Base-by-base conservation (phyloP, 2,113 vertebrate species). In the Sula dactylatra region DNA sequence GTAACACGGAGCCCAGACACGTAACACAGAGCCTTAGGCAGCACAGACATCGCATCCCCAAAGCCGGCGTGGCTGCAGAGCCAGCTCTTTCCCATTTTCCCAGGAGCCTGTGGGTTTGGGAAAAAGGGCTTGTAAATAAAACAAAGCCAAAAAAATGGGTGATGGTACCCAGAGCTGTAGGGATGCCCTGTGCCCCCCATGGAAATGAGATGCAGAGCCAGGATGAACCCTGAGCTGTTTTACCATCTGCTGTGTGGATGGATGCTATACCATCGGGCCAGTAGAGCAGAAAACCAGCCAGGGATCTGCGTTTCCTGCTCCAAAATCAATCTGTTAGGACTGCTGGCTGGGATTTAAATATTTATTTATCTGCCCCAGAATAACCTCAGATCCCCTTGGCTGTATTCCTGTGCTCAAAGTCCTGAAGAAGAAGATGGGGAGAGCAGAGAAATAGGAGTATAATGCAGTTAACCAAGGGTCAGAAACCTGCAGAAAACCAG, bases 281-380 rank as follows among this genome's bases (percentile, higher is more conserved):
- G 8, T 3, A 13, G 3, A 61, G 54, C 69, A 58, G 34, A 52
- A 72, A 82, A 25, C 0, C 49, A 40, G 82, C 15, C 61, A 80
- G 6, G 25, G 29, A 50, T 19, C 24, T 0, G 0, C 0, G 0
- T 24, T 64, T 76, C n/a, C 81, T 64, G 27, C 56, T 56, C 77
- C 36, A n/a, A 69, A 54, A 78, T 78, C 50, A 11, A 27, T 10
- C 45, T 64, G 55, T 32, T 6, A 24, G 47, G 47, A 50, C 18
- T 29, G 19, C 42, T 24, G 25, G 18, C 42, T 79, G 27, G 25
- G 38, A 58, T 72, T 58, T 34, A 54, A 83, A 34, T 26, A n/a
- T 55, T 77, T 36, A 24, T 31, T 61, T 61, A 25, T 54, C 44
- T 31, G 20, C 47, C 69, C 71, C 36, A 42, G 59, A 89, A 64